These are phyloP conservation scores for Conomelus anceps DNA, from an alignment of 2,888 invertebrate species.

Conservation along the genomic window DNA sequence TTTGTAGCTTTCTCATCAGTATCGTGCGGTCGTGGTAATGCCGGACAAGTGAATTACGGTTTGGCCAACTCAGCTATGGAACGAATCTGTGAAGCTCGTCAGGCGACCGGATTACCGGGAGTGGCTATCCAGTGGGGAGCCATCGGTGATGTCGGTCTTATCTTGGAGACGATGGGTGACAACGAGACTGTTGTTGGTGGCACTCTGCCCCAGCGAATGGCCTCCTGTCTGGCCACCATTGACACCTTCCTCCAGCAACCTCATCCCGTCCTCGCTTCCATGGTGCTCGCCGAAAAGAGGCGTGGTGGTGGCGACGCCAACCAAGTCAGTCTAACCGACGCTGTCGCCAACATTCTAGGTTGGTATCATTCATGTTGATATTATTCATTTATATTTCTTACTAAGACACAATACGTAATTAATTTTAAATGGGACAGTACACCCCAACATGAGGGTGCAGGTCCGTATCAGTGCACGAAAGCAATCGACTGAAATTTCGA, in stretches of 20 bases:
- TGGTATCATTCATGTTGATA: too few relatives aligned
- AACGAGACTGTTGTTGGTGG: constrained; percentile 92
- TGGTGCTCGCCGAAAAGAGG: constrained; percentile 83
- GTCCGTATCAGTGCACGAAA: too few relatives aligned
- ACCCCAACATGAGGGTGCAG: too few relatives aligned
- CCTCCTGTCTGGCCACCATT: constrained; percentile 84
- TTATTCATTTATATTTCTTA: too few relatives aligned
- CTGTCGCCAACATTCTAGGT: constrained; percentile 83
- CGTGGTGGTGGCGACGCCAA: constrained; percentile 49
- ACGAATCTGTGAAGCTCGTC: constrained; percentile 81
- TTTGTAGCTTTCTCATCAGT: constrained; percentile 96
- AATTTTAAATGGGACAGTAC: too few relatives aligned
- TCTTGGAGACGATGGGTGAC: constrained; percentile 80
- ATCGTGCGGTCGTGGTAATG: constrained; percentile 93
- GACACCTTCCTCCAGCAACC: constrained; percentile 87
- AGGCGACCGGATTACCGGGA: constrained; percentile 75
- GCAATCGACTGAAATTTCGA: too few relatives aligned
- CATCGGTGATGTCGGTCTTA: constrained; percentile 92
- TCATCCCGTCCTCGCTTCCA: constrained; percentile 69
- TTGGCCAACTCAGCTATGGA: constrained; percentile 97
- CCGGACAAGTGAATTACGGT: constrained; percentile 95
- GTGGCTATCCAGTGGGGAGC: constrained; percentile 97
- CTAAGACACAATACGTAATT: too few relatives aligned
- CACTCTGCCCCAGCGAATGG: constrained; percentile 90
- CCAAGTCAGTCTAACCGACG: constrained; percentile 62